Evolutionary conservation across 2,797 vertebrate genomes (phyloP).

Genomic region (Helicolenus hilgendorfi): DNA sequence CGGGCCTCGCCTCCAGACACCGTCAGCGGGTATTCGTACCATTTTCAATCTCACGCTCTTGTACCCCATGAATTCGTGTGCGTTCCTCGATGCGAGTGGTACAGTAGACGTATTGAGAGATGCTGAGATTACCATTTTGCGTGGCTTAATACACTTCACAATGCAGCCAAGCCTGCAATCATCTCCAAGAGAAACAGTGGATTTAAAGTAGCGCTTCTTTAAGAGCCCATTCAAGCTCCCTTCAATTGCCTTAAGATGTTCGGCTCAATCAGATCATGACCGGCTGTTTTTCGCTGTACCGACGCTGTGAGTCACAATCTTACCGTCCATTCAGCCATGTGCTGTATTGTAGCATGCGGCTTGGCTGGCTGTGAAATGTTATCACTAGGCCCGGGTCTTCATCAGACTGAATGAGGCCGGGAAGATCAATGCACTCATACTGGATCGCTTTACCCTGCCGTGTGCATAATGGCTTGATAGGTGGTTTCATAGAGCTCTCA

Average conservation of each 20-base stretch:
- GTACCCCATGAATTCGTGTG: slow-evolving; percentile 44
- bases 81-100: slow-evolving; percentile 37
- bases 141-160: slow-evolving; percentile 58
- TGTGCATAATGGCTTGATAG: slow-evolving; percentile 66
- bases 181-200: slow-evolving; percentile 54
- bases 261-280: slow-evolving; percentile 45
- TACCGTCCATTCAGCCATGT: slow-evolving; percentile 27
- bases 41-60: slow-evolving; percentile 72
- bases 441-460: slow-evolving; percentile 72
- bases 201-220: slow-evolving; percentile 44
- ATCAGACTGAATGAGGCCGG: slow-evolving; percentile 66
- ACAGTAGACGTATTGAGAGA: slow-evolving; percentile 40
- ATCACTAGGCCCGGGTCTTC: slow-evolving; percentile 68
- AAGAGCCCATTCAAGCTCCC: slow-evolving; percentile 47
- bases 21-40: slow-evolving; percentile 38
- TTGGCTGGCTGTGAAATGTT: slow-evolving; percentile 64
- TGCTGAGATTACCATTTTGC: slow-evolving; percentile 55
- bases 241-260: slow-evolving; percentile 39
- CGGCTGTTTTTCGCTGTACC: slow-evolving; percentile 22
- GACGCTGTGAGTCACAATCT: slow-evolving; percentile 5
- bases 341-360: slow-evolving; percentile 23
- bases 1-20: slow-evolving; percentile 59
- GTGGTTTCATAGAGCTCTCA: slow-evolving; percentile 50
- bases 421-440: slow-evolving; percentile 75
- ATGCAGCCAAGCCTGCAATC: slow-evolving; percentile 67